Conservation (phyloP, 2,888 invertebrate genomes). For the Drosophila ustulata region DNA sequence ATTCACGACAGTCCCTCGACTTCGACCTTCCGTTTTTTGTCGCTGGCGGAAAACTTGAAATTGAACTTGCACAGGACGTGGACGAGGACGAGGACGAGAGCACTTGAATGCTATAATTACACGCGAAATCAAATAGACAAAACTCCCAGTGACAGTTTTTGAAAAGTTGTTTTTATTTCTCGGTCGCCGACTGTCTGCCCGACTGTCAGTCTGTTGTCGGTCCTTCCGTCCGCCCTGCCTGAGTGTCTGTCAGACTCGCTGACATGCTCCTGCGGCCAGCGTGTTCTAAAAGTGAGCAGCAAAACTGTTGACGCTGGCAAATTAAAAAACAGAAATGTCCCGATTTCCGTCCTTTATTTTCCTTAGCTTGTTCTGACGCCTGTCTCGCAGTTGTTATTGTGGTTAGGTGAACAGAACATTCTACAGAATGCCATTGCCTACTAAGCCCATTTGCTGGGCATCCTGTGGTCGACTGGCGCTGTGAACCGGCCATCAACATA, state of each 20-base stretch:
- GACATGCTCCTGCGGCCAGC: conserved; percentile 49
- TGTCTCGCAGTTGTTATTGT: conserved; percentile 2
- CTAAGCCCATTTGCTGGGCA: conserved; percentile 24
- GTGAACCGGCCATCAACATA: conserved; percentile 43
- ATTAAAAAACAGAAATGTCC: conserved; percentile 46
- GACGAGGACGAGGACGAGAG: not conserved
- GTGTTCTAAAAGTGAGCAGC: conserved; percentile 40
- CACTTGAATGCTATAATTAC: conserved; percentile 63
- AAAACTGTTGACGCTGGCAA: conserved; percentile 56
- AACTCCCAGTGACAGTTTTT: conserved; percentile 71
- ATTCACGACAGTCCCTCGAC: conserved; percentile 12
- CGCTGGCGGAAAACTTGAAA: conserved; percentile 60
- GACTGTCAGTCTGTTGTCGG: conserved; percentile 15
- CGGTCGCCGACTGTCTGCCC: conserved; percentile 15
- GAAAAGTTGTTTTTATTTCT: conserved; percentile 66
- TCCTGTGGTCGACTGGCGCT: conserved; percentile 6
- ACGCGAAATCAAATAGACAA: conserved; percentile 73
- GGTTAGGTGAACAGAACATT: conserved; percentile 4
- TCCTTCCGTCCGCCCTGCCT: conserved; percentile 2
- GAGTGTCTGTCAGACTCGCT: conserved; percentile 27
- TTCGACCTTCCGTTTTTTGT: conserved; percentile 46
- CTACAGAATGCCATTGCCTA: conserved; percentile 23
- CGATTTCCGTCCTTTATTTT: conserved; percentile 23
- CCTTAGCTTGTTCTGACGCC: not conserved
- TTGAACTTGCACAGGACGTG: conserved; percentile 54